Evolutionary conservation across 2,113 vertebrate genomes (phyloP).

Genomic region (Garra rufa): DNA sequence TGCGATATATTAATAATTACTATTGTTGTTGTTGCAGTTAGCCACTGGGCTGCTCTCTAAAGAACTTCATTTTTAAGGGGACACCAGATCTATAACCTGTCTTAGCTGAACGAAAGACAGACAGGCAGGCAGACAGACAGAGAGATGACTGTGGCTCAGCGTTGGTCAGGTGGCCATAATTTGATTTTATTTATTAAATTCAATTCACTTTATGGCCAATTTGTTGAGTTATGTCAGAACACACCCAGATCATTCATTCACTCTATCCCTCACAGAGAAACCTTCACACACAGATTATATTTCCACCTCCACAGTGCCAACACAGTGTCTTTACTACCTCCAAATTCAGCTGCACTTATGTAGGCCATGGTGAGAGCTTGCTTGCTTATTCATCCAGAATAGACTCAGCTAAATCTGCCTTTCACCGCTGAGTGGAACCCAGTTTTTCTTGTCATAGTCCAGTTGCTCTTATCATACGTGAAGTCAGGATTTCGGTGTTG

Average conservation of each 20-base stretch:
- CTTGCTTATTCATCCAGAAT: conserved; percentile 18
- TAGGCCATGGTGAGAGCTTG: not conserved
- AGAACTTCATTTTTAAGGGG: not conserved
- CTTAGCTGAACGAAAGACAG: conserved; percentile 1
- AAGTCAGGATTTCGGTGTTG: conserved; percentile 7
- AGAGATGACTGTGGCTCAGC: not conserved
- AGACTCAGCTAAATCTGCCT: not conserved
- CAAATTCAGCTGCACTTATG: not conserved
- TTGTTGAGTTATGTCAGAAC: conserved; percentile 22
- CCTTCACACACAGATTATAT: not conserved
- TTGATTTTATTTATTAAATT: conserved; percentile 27
- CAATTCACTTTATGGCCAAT: conserved; percentile 22
- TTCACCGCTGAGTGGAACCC: conserved; percentile 2
- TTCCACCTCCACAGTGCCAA: not conserved
- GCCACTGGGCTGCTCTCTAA: not conserved
- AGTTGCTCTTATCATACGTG: not conserved
- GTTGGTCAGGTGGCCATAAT: conserved; percentile 5
- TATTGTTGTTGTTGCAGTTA: not conserved
- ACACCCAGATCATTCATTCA: not conserved
- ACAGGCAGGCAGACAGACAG: not conserved
- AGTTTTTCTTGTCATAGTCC: conserved; percentile 4
- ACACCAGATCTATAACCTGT: not conserved
- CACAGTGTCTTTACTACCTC: not conserved
- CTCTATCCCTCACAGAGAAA: not conserved
- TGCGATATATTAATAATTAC: not conserved